Percentiles rank a stretch among this genome's conserved stretches.
Evolutionary conservation across 2,797 vertebrate species (phyloP).

Genomic region (Podarcis siculus): DNA sequence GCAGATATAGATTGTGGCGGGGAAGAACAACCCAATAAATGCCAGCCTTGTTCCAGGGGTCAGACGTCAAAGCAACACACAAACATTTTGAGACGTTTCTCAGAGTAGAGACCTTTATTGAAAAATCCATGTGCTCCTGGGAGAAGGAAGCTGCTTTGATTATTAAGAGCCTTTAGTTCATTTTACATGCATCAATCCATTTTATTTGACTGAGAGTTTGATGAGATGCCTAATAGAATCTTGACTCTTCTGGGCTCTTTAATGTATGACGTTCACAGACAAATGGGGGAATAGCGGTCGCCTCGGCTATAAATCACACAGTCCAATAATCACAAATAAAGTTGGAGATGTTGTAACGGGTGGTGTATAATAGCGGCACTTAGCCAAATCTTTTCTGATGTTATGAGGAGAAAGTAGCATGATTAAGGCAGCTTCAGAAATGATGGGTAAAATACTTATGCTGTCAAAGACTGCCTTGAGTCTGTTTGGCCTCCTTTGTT

Average conservation of each 20-base stretch:
- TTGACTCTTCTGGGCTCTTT: background rate
- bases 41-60: constrained; percentile 52
- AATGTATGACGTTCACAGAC: constrained; percentile 4
- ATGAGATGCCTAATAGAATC: constrained; percentile 7
- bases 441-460: background rate
- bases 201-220: constrained; percentile 20
- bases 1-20: constrained; percentile 47
- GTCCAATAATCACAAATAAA: constrained; percentile 10
- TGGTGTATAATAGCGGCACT: background rate
- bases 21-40: constrained; percentile 31
- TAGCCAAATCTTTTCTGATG: background rate
- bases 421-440: background rate
- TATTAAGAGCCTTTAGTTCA: constrained; percentile 23
- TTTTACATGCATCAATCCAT: background rate
- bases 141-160: constrained; percentile 24
- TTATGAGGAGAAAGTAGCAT: background rate
- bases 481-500: background rate
- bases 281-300: background rate
- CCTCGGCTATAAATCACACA: constrained; percentile 12
- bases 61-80: constrained; percentile 3
- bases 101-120: constrained; percentile 20
- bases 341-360: background rate
- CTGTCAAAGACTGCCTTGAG: background rate
- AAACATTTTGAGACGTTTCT: constrained; percentile 47
- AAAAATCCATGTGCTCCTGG: constrained; percentile 28